Evolutionary conservation across 2,888 invertebrate species (phyloP), one percentile per base, ranked within the genome.

Genomic region (Sinhomidia bicolor): DNA sequence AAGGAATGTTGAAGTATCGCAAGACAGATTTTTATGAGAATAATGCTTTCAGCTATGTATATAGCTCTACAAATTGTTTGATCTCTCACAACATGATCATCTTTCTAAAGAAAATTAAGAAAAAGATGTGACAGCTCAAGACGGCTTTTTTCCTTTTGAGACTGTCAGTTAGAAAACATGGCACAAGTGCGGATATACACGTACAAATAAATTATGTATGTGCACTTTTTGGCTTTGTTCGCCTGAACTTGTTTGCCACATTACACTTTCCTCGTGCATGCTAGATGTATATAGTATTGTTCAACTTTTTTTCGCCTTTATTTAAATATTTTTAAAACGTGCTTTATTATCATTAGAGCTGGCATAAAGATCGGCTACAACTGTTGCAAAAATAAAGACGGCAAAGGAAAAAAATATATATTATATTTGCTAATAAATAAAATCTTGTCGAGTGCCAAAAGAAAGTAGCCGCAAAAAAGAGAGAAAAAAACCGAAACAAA

Each of bases 61-160:
- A 71, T 71, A 41, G 60, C 12, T n/a, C 10, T 51, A 82, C 54
- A 83, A 74, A 41, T 74, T 83, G 83, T 54, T 83, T 76, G 76
- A 76, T 62, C 62, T 78, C 76, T 85, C 78, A 78, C 41, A 76
- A 85, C 85, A 78, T 78, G 36, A 74, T 71, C 51, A 26, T 76
- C 47, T 76, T 51, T 44, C 23, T 47, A 78, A 85, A 29, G 85
- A 85, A 78, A 84, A 76, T 74, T 85, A 78, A 60, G 85, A 32
- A 41, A 85, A 60, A 29, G 85, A 85, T 85, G 78, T 85, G 85
- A 85, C 85, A 85, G 85, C 62, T 12, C 41, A 14, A 85, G 85
- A 78, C 85, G 85, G 85, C 78, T 41, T 76, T 76, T 26, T 10
- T 41, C 26, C n/a, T 68, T 85, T 85, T 85, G 85, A 76, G 60